Evolutionary conservation across 2,888 invertebrate genomes (phyloP), one percentile per base, ranked within the genome.

Genomic region (Pomacea canaliculata): DNA sequence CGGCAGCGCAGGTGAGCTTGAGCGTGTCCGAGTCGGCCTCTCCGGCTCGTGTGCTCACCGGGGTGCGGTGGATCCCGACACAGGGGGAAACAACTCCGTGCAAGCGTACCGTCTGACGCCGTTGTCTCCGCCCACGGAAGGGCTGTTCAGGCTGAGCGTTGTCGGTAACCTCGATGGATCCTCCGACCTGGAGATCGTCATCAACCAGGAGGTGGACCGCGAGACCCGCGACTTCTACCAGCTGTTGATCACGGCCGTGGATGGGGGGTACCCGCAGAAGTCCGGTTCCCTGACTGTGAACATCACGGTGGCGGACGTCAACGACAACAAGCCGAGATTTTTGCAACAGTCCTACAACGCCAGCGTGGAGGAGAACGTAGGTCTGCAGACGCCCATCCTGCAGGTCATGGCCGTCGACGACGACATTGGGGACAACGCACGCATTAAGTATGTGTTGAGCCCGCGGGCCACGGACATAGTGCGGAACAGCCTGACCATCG

Each of bases 381-480:
- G 80, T 16, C 72, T 83, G 37, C 82, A 82, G 19, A 79, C 83
- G 1, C 79, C 84, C n/a, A 81, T 88, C n/a, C 60, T 86, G 46
- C 79, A 80, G 65, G 95, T 98, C 0, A 93, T 94, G 18, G 97
- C 98, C 0, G 93, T 93, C 7, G 98, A 98, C 89, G 93, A 93
- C 65, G 98, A 98, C 88, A 93, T 94, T 81, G 97, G 96, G 7
- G 93, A 93, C 10, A 97, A 97, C 88, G 94, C 91, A 9, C 89
- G 91, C 73, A 88, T 93, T 9, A 85, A 87, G 9, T 93, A 92
- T 84, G 89, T 90, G 85, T 91, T 89, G 66, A 85, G 85, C 59
- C 76, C 81, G 9, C 68, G 85, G 27, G 86, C 85, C 9, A 81
- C 83, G 5, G 81, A 76, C 46, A 84, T 83, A 76, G 80, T 86